These are phyloP conservation scores for Eustalomyia histrio DNA, from an alignment of 2,888 invertebrate genomes.

Conservation along the genomic window DNA sequence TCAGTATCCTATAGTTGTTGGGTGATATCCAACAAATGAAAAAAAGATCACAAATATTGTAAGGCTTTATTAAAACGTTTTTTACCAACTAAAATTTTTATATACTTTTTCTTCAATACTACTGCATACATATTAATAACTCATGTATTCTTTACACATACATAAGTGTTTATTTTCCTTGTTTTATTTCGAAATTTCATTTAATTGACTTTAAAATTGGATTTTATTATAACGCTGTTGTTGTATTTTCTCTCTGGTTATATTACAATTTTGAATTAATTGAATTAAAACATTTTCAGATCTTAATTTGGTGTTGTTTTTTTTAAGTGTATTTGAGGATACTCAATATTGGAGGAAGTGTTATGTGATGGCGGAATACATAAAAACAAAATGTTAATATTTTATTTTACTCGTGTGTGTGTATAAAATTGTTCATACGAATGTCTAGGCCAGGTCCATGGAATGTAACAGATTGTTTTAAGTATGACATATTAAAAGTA, in stretches of 20 bases:
- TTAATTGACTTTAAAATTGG: conserved; percentile 62
- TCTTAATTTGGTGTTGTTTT: conserved; percentile 25
- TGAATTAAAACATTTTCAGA: conserved; percentile 63
- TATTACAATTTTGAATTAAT: conserved; percentile 53
- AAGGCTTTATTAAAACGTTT: no score
- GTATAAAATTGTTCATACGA: conserved; percentile 1
- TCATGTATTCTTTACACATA: conserved; percentile 43
- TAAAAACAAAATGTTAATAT: conserved; percentile 32
- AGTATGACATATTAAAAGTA: neutral
- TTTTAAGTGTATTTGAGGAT: neutral
- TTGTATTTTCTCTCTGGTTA: conserved; percentile 19
- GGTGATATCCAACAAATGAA: no score
- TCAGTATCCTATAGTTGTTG: no score
- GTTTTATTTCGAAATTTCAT: conserved; percentile 39
- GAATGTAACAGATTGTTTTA: conserved; percentile 5
- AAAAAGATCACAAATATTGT: no score
- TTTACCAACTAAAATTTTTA: no score
- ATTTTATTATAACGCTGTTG: conserved; percentile 40
- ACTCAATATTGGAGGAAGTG: neutral
- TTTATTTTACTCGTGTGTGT: conserved; percentile 35
- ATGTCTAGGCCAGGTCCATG: neutral
- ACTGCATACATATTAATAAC: neutral
- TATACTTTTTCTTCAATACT: no score
- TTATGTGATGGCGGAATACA: neutral
- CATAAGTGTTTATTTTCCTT: neutral